Conservation (phyloP, 2,797 vertebrate species). For the Helicolenus hilgendorfi region DNA sequence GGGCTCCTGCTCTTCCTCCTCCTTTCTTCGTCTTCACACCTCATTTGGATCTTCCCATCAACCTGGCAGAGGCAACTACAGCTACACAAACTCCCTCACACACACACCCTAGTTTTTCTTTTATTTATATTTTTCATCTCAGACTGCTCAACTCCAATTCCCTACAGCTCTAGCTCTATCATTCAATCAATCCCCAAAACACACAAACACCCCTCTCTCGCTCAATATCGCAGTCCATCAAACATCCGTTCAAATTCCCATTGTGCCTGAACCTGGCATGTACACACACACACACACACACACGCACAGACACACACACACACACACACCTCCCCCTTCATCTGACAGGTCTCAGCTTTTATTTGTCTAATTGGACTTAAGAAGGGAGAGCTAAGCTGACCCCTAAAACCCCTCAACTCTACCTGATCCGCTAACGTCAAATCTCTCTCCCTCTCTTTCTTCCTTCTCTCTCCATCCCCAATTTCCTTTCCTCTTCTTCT, state of each 20-base stretch:
- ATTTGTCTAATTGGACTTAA: constrained; percentile 75
- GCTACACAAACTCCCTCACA: constrained; percentile 13
- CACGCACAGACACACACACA: neutral
- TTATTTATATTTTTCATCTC: neutral
- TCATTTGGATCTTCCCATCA: constrained; percentile 54
- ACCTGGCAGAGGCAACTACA: constrained; percentile 30
- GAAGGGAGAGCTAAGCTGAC: constrained; percentile 39
- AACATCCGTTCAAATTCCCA: constrained; percentile 28
- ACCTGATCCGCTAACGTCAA: constrained; percentile 43
- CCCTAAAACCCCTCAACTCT: constrained; percentile 49
- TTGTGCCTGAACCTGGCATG: neutral
- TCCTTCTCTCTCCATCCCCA: neutral
- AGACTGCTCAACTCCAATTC: neutral
- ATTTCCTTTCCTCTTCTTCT: neutral
- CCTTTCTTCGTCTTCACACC: constrained; percentile 50
- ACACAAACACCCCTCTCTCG: neutral
- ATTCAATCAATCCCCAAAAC: constrained; percentile 13
- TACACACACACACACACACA: neutral
- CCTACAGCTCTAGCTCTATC: neutral
- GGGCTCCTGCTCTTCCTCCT: constrained; percentile 19
- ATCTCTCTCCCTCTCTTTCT: neutral
- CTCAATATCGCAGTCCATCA: neutral
- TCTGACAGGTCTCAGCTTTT: constrained; percentile 56
- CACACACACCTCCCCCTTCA: neutral
- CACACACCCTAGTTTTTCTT: neutral